phyloP scores from a whole-genome alignment of 1,140 invertebrate genomes.

The Rhopalosiphum maidis region DNA sequence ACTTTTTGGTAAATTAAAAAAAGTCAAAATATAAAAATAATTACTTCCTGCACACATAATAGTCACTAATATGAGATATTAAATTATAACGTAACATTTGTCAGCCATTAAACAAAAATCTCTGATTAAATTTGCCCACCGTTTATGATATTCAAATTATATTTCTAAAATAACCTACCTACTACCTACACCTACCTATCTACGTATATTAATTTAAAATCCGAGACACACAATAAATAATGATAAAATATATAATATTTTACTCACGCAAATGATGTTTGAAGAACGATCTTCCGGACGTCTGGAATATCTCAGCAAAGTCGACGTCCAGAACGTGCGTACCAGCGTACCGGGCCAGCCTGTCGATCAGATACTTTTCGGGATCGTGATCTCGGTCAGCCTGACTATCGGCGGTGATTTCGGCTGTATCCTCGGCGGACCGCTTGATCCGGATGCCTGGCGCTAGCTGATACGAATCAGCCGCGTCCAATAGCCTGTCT shows the following conservation, averaged over 20 bases:
- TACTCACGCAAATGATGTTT: conserved; percentile 30
- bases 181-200: too few species aligned
- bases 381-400: not conserved
- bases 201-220: not conserved
- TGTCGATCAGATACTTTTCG: conserved; percentile 48
- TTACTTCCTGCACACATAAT: too few species aligned
- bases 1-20: too few species aligned
- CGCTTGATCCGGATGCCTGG: conserved; percentile 16
- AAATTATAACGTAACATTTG: too few species aligned
- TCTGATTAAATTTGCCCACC: not conserved
- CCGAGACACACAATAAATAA: not conserved
- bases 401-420: not conserved
- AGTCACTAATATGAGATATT: too few species aligned
- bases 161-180: not conserved
- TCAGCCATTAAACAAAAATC: too few species aligned
- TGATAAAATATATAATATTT: not conserved
- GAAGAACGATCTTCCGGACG: conserved; percentile 15
- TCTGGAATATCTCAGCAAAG: conserved; percentile 43
- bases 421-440: not conserved
- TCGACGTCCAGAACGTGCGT: conserved; percentile 53
- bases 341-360: not conserved
- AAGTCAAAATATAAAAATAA: too few species aligned
- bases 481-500: not conserved
- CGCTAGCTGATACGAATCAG: not conserved
- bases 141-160: not conserved